Percentiles rank a stretch among this genome's conserved stretches.
Evolutionary conservation across 2,888 invertebrate species (phyloP).

Genomic region (Sceliomorpha sp.): DNA sequence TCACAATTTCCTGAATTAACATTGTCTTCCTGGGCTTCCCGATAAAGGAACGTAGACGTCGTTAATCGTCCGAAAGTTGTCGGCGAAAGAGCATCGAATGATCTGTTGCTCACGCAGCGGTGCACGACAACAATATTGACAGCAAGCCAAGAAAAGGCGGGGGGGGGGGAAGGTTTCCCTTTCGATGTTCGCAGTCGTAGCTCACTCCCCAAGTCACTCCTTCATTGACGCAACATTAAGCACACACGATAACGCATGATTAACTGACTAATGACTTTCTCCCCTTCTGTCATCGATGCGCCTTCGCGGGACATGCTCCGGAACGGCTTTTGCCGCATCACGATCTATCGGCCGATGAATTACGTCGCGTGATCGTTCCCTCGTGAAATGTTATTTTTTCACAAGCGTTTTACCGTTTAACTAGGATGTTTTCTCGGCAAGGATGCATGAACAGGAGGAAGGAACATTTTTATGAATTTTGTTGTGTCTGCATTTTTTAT

Average conservation of each 20-base stretch:
- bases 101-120: conserved; percentile 74
- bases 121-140: conserved; percentile 75
- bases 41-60: conserved; percentile 27
- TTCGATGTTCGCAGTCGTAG: conserved; percentile 38
- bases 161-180: conserved; percentile 58
- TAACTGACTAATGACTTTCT: conserved; percentile 78
- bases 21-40: conserved; percentile 30
- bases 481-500: too few species aligned
- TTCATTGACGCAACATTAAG: conserved; percentile 80
- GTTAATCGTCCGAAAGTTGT: conserved; percentile 16
- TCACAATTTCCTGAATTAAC: conserved; percentile 12
- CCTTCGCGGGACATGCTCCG: conserved; percentile 20
- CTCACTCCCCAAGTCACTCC: conserved; percentile 75
- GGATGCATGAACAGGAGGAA: too few species aligned
- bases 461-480: too few species aligned
- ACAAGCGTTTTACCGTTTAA: too few species aligned
- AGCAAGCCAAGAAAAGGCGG: conserved; percentile 69
- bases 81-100: conserved; percentile 59
- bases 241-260: conserved; percentile 80
- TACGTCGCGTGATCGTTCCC: conserved; percentile 39
- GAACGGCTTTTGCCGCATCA: conserved; percentile 38
- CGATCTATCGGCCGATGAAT: conserved; percentile 26
- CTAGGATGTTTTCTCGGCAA: too few species aligned
- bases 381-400: too few species aligned
- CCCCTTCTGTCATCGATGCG: conserved; percentile 58